These are phyloP conservation scores for Drosophila lacicola DNA, from an alignment of 2,888 invertebrate species.

Conservation along the genomic window DNA sequence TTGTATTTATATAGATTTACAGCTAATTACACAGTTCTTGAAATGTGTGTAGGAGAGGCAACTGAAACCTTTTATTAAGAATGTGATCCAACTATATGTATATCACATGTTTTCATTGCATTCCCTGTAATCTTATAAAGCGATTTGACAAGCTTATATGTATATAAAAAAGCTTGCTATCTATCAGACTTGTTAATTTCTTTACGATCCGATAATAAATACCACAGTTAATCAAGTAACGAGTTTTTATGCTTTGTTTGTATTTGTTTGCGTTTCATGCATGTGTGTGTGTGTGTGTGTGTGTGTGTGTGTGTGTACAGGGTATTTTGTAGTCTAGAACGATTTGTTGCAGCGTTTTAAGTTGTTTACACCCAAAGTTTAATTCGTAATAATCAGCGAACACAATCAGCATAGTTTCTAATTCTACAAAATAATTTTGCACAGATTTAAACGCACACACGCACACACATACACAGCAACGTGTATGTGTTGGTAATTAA, in stretches of 20 bases:
- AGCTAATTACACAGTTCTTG: too few species aligned
- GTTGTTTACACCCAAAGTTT: not conserved
- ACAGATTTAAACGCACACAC: slow-evolving; percentile 16
- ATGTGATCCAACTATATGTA: too few species aligned
- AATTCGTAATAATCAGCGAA: slow-evolving; percentile 2
- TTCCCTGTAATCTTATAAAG: too few species aligned
- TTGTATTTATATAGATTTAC: too few species aligned
- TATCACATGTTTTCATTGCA: too few species aligned
- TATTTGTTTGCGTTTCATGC: too few species aligned
- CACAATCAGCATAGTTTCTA: slow-evolving; percentile 9
- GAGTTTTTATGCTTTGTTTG: not conserved
- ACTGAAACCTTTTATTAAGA: too few species aligned
- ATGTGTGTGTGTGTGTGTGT: not conserved
- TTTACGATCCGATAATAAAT: slow-evolving; percentile 6
- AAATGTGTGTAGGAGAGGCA: too few species aligned
- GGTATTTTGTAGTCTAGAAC: not conserved
- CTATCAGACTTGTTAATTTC: slow-evolving; percentile 9
- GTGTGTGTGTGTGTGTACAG: not conserved
- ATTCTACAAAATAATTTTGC: slow-evolving; percentile 15
- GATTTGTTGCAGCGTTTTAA: not conserved
- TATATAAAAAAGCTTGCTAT: not conserved
- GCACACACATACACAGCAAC: slow-evolving; percentile 1
- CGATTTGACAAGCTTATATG: too few species aligned
- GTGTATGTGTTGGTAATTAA: slow-evolving; percentile 49
- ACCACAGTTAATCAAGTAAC: not conserved